Evolutionary conservation across 2,888 invertebrate species (phyloP).

Genomic region (Caenorhabditis sp.): DNA sequence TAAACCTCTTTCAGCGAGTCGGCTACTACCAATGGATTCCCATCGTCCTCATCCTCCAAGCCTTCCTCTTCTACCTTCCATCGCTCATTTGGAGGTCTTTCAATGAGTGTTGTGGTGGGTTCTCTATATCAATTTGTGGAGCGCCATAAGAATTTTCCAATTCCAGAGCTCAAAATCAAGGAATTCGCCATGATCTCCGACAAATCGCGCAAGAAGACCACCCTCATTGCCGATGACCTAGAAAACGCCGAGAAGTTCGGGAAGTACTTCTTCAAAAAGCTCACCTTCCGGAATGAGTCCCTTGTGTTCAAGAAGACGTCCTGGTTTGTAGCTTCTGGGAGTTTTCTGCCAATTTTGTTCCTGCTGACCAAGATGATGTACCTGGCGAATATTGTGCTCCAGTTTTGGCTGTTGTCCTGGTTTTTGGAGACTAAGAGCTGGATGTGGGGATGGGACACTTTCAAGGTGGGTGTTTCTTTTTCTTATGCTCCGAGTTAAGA

Average conservation of each 20-base stretch:
- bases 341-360: conserved; percentile 68
- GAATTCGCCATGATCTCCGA: conserved; percentile 60
- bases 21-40: conserved; percentile 81
- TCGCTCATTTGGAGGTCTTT: conserved; percentile 80
- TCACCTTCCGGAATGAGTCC: conserved; percentile 62
- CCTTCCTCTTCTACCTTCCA: conserved; percentile 82
- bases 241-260: conserved; percentile 47
- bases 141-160: neutral
- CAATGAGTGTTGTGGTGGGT: conserved; percentile 77
- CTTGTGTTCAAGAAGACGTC: conserved; percentile 48
- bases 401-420: conserved; percentile 73
- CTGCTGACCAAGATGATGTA: conserved; percentile 73
- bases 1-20: conserved; percentile 66
- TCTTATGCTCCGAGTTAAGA: no score
- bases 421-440: conserved; percentile 74
- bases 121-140: neutral
- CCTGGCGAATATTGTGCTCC: conserved; percentile 73
- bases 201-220: conserved; percentile 52
- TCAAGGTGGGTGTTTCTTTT: conserved; percentile 47
- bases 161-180: conserved; percentile 65
- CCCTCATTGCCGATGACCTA: conserved; percentile 47
- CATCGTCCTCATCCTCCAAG: conserved; percentile 79
- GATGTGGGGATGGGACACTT: conserved; percentile 75
- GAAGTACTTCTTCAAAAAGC: conserved; percentile 65
- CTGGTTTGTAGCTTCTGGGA: conserved; percentile 56